Conservation (phyloP, 2,113 vertebrate species). For the Otolemur garnettii region DNA sequence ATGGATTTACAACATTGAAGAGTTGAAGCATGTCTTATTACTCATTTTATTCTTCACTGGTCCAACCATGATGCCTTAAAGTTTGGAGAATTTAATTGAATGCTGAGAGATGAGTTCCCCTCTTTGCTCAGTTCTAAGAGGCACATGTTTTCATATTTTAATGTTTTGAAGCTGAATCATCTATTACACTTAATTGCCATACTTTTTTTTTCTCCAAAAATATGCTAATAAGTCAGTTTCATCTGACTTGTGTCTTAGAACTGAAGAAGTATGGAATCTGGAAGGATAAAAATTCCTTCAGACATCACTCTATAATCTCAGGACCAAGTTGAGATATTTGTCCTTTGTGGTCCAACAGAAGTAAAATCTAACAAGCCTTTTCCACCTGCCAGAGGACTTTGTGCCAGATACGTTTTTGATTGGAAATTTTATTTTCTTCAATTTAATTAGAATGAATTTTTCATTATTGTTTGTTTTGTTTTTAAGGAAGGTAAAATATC, state of each 20-base stretch:
- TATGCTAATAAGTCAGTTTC: neutral
- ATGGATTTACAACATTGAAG: conserved; percentile 14
- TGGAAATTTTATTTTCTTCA: neutral
- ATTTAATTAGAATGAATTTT: neutral
- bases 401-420: neutral
- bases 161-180: neutral
- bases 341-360: neutral
- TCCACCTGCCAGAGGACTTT: neutral
- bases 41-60: conserved; percentile 41
- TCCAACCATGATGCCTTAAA: neutral
- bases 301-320: neutral
- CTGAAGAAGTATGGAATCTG: neutral
- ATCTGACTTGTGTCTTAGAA: neutral
- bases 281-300: conserved; percentile 3
- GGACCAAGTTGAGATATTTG: neutral
- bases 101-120: neutral
- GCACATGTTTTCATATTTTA: neutral
- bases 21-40: neutral
- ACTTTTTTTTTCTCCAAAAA: neutral
- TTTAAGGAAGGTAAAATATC: neutral
- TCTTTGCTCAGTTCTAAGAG: neutral
- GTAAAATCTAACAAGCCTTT: neutral
- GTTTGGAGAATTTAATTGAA: neutral
- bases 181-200: conserved; percentile 12
- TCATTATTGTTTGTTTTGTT: neutral